phyloP scores from a whole-genome alignment of 2,888 invertebrate species.

The Auanema sp. region DNA sequence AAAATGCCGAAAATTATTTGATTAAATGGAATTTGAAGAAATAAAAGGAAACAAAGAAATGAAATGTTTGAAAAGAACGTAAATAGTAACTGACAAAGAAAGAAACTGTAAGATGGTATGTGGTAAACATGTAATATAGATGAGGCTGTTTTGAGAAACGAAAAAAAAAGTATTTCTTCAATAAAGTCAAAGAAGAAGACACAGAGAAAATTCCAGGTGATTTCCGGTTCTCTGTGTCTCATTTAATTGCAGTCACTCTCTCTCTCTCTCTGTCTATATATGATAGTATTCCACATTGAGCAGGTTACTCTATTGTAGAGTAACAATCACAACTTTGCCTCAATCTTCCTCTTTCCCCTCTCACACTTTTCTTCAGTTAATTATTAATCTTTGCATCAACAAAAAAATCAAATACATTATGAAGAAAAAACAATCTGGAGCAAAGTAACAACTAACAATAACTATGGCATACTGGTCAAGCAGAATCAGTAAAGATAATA shows the following conservation, averaged over 20 bases:
- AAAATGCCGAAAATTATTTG: too few species aligned
- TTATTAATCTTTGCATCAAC: too few species aligned
- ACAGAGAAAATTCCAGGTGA: neutral
- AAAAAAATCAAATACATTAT: too few species aligned
- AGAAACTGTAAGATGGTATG: slow-evolving; percentile 3
- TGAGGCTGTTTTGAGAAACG: slow-evolving; percentile 5
- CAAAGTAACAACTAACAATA: too few species aligned
- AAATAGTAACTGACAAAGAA: slow-evolving; percentile 5
- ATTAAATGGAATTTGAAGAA: neutral
- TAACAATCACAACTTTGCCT: neutral
- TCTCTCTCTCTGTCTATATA: slow-evolving; percentile 12
- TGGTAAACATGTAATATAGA: neutral
- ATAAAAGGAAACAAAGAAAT: neutral
- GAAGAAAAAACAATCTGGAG: too few species aligned
- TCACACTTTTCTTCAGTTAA: slow-evolving; percentile 1
- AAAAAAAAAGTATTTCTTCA: neutral
- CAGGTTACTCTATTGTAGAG: slow-evolving; percentile 6
- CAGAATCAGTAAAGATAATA: too few species aligned
- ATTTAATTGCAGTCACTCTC: slow-evolving; percentile 5
- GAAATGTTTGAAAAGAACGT: neutral
- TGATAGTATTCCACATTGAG: slow-evolving; percentile 3
- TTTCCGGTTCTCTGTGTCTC: neutral
- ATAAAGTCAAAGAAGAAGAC: neutral
- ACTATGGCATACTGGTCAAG: too few species aligned
- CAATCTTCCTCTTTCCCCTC: slow-evolving; percentile 7